These are phyloP conservation scores for Eledona agricola DNA, from an alignment of 2,888 invertebrate genomes.

Conservation along the genomic window DNA sequence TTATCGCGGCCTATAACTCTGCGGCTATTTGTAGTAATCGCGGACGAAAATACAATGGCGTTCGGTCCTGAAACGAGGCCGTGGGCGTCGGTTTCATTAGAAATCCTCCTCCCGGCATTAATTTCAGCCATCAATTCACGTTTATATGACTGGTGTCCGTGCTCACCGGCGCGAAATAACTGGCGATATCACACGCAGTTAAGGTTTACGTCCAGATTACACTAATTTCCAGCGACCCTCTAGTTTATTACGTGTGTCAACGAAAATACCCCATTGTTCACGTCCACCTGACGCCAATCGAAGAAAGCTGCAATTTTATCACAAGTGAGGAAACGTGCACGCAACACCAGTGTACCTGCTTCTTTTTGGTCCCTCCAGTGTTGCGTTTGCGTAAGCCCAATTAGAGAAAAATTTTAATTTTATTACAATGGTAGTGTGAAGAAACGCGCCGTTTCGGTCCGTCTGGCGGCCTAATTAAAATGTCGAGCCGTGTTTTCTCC, in stretches of 20 bases:
- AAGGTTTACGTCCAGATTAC: slow-evolving; percentile 42
- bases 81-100: slow-evolving; percentile 45
- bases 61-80: slow-evolving; percentile 34
- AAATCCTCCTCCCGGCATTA: slow-evolving; percentile 44
- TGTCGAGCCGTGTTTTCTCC: slow-evolving; percentile 44
- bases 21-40: slow-evolving; percentile 36
- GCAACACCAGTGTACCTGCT: too few species aligned
- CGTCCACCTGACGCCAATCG: too few species aligned
- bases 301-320: too few species aligned
- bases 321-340: too few species aligned
- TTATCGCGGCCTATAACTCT: slow-evolving; percentile 36
- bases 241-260: slow-evolving; percentile 30
- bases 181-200: slow-evolving; percentile 54
- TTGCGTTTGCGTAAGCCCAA: slow-evolving; percentile 44
- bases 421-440: slow-evolving; percentile 47
- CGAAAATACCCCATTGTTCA: slow-evolving; percentile 29
- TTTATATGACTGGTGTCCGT: slow-evolving; percentile 54
- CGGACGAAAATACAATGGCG: slow-evolving; percentile 36
- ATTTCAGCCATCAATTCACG: slow-evolving; percentile 53
- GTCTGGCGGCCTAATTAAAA: slow-evolving; percentile 50
- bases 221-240: slow-evolving; percentile 30
- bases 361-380: too few species aligned
- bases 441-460: slow-evolving; percentile 46
- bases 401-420: slow-evolving; percentile 51
- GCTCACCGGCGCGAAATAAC: slow-evolving; percentile 52